phyloP scores from a whole-genome alignment of 2,113 vertebrate genomes.

The Callaeas wilsoni region DNA sequence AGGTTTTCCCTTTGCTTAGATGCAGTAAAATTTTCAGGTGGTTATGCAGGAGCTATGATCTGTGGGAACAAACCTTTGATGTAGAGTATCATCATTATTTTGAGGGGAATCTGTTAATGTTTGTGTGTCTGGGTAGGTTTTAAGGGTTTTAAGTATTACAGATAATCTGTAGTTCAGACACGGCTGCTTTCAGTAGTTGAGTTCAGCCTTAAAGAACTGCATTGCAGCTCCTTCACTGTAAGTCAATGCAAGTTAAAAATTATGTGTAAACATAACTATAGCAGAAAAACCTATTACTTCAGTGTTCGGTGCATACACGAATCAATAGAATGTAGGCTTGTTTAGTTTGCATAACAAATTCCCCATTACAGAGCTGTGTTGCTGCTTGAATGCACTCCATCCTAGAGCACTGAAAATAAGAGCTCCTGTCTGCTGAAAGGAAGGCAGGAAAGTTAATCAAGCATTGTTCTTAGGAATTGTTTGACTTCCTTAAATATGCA shows the following conservation, averaged over 20 bases:
- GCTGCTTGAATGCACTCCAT: neutral
- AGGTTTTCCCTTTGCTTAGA: neutral
- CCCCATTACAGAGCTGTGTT: neutral
- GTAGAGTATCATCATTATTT: neutral
- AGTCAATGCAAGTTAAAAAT: neutral
- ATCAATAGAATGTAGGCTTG: neutral
- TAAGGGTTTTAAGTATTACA: neutral
- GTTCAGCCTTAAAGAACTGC: neutral
- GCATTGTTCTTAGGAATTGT: neutral
- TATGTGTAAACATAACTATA: neutral
- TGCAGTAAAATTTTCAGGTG: neutral
- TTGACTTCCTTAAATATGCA: slow-evolving; percentile 19
- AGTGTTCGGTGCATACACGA: neutral
- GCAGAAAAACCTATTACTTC: neutral
- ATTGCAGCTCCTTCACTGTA: neutral
- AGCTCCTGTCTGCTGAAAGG: neutral
- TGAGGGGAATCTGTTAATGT: neutral
- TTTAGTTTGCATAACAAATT: neutral
- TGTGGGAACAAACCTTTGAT: neutral
- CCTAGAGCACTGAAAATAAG: neutral
- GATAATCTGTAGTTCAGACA: slow-evolving; percentile 30
- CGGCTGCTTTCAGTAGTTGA: neutral
- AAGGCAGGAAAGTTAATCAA: slow-evolving; percentile 31
- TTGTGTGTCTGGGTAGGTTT: slow-evolving; percentile 12
- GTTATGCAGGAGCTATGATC: neutral